These are phyloP conservation scores for Trematomus bernacchii DNA, from an alignment of 2,797 vertebrate species.

Conservation along the genomic window DNA sequence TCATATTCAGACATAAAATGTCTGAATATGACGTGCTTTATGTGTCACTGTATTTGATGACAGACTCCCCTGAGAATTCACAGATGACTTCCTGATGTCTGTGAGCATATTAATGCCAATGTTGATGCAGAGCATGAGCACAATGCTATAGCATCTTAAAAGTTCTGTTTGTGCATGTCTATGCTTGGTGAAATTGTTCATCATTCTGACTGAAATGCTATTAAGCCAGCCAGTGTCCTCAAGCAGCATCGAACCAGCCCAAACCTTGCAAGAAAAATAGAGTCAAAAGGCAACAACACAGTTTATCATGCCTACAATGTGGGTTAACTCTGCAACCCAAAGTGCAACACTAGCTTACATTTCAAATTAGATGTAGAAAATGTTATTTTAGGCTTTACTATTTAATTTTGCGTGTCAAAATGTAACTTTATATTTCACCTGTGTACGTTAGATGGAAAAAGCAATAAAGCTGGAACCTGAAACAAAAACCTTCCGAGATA, in stretches of 20 bases:
- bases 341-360: background rate
- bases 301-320: conserved; percentile 12
- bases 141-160: background rate
- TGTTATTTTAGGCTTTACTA: background rate
- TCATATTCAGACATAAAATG: background rate
- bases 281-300: background rate
- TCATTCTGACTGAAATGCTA: conserved; percentile 24
- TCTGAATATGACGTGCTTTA: background rate
- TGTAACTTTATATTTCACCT: background rate
- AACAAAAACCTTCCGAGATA: background rate
- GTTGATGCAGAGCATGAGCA: background rate
- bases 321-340: conserved; percentile 6
- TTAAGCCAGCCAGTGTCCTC: conserved; percentile 6
- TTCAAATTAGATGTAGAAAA: background rate
- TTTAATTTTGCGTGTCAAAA: background rate
- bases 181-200: background rate
- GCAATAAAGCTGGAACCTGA: background rate
- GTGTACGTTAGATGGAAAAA: background rate
- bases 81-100: background rate
- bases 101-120: background rate
- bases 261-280: background rate
- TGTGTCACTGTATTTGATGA: background rate
- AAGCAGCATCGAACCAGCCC: conserved; percentile 3
- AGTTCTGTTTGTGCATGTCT: conserved; percentile 9
- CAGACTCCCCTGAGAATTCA: conserved; percentile 7